A percentile compares a stretch with the other conserved stretches of the same genome.
phyloP scores from a whole-genome alignment of 2,113 vertebrate genomes.

The Oryzias javanicus region DNA sequence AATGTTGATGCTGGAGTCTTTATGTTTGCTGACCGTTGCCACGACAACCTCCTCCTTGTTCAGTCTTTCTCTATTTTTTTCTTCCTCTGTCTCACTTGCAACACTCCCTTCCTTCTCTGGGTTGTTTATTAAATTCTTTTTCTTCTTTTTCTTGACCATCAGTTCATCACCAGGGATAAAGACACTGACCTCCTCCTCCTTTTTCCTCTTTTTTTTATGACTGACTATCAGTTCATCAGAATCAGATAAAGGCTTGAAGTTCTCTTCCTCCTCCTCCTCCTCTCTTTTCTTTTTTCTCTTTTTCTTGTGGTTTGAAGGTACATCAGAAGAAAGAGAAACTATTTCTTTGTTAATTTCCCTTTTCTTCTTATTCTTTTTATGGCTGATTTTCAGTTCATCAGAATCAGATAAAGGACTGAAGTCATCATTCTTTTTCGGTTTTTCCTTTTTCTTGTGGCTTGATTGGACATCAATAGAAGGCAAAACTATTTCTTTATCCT shows the following conservation, averaged over 20 bases:
- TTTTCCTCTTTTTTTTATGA: conserved; percentile 1
- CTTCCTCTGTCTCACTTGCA: background rate
- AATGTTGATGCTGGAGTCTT: background rate
- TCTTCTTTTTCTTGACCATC: background rate
- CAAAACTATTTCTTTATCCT: background rate
- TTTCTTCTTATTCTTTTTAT: background rate
- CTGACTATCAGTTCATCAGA: background rate
- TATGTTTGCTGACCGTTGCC: background rate
- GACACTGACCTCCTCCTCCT: background rate
- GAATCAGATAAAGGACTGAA: background rate
- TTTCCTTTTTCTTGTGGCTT: background rate
- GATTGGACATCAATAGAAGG: no score
- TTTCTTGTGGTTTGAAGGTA: background rate
- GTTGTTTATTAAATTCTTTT: background rate
- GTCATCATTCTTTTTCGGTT: background rate
- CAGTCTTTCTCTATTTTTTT: background rate
- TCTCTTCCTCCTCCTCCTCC: background rate
- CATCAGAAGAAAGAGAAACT: background rate
- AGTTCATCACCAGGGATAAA: background rate
- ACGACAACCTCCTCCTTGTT: background rate
- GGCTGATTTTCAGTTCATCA: background rate
- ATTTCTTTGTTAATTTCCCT: background rate
- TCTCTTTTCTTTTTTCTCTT: conserved; percentile 5
- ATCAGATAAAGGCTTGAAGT: background rate
- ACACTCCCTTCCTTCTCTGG: background rate